Evolutionary conservation across 37 sponge, comb jelly and placozoan species (phyloP), one percentile per base, ranked within the genome.

Genomic region (Spongia lamella): DNA sequence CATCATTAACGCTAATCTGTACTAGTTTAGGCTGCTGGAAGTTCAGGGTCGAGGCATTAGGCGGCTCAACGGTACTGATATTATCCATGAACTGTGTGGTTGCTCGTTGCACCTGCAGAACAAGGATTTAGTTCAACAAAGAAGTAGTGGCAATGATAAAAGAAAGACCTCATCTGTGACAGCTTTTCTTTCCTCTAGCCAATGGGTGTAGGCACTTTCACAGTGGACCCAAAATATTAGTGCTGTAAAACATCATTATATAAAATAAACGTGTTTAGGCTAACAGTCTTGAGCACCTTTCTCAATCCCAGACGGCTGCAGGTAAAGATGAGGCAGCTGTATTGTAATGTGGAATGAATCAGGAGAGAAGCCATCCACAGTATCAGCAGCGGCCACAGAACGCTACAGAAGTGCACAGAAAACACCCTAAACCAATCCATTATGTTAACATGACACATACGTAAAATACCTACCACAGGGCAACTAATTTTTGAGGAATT

Each of bases 221-320:
- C 87, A 91, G 71, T 91, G 76, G 11, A 91, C 58, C 87, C 87
- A 91, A 50, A 91, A 86, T 9, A 85, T 75, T 30, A 91, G 77
- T 7, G 79, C 92, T 90, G 55, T 30, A 61, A 22, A 68, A 38
- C 0, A 68, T 32, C n/a, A 61, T 16, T 2, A 35, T 36, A 20
- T 2, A n/a, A n/a, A n/a, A n/a, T n/a, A n/a, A n/a, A n/a, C 26
- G 25, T 1, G 5, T 25, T 47, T 14, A 53, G 50, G 35, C 15
- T 25, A 7, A 70, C 2, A 70, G n/a, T n/a, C n/a, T n/a, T n/a
- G n/a, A n/a, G n/a, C 40, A 90, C 90, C 90, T 61, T 91, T 67
- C 40, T 91, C 87, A 25, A 91, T 70, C 53, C 88, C 92, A 34
- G 83, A 38, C 6, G 92, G 83, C 76, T 91, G 92, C 0, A 91